Evolutionary conservation across 2,113 vertebrate genomes (phyloP).

Genomic region (Perca fluviatilis): DNA sequence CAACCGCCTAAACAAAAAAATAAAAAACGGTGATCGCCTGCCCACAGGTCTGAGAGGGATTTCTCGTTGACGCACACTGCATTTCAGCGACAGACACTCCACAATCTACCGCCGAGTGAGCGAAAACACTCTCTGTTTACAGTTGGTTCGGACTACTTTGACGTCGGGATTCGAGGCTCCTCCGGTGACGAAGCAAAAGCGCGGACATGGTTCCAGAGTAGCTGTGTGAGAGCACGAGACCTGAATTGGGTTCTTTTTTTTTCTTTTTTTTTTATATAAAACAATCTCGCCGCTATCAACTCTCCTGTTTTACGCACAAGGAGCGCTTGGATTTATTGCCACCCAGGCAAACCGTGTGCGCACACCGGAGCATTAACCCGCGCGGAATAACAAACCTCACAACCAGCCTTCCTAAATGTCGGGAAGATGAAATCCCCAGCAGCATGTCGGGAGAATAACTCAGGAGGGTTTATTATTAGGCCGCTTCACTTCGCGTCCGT

Average conservation of each 20-base stretch:
- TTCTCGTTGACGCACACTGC: slow-evolving; percentile 57
- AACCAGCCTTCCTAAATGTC: slow-evolving; percentile 38
- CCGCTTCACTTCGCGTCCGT: slow-evolving; percentile 52
- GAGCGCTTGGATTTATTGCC: slow-evolving; percentile 53
- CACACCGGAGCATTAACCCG: slow-evolving; percentile 29
- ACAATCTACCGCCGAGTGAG: slow-evolving; percentile 24
- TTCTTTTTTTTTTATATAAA: too few relatives aligned
- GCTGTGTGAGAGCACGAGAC: neutral
- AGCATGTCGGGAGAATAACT: slow-evolving; percentile 61
- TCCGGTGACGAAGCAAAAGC: neutral
- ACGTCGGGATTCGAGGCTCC: slow-evolving; percentile 1
- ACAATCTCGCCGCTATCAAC: slow-evolving; percentile 22
- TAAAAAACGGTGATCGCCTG: slow-evolving; percentile 36
- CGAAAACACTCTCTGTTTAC: slow-evolving; percentile 48
- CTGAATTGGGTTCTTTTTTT: neutral
- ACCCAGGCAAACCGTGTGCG: slow-evolving; percentile 48
- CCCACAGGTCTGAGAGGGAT: slow-evolving; percentile 61
- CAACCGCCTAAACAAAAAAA: slow-evolving; percentile 6
- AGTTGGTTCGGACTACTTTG: slow-evolving; percentile 31
- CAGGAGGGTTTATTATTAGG: slow-evolving; percentile 57
- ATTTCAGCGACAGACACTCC: slow-evolving; percentile 41
- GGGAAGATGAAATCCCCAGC: slow-evolving; percentile 64
- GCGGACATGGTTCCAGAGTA: slow-evolving; percentile 1
- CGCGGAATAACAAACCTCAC: slow-evolving; percentile 58
- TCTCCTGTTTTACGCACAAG: slow-evolving; percentile 70